Percentiles rank a stretch among this genome's conserved stretches.
phyloP scores from a whole-genome alignment of 2,888 invertebrate species.

The Lysandra bellargus region DNA sequence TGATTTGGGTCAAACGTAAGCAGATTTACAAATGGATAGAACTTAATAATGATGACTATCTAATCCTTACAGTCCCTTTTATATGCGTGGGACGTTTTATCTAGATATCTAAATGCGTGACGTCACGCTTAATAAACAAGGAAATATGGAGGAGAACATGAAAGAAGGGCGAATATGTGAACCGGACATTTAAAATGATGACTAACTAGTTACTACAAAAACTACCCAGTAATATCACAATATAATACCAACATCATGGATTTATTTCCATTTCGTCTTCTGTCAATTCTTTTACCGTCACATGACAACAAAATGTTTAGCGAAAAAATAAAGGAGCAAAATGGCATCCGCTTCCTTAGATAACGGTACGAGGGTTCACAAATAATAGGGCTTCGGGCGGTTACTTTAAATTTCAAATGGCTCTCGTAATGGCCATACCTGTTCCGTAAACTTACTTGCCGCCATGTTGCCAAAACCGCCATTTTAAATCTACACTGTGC shows the following conservation, averaged over 20 bases:
- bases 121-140: too few species aligned
- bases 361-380: constrained; percentile 36
- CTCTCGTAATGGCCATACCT: constrained; percentile 39
- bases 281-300: background rate
- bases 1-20: constrained; percentile 25
- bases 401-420: constrained; percentile 51
- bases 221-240: too few species aligned
- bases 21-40: constrained; percentile 21
- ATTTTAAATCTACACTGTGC: background rate
- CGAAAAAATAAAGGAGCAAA: constrained; percentile 16
- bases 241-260: background rate
- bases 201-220: too few species aligned
- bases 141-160: too few species aligned
- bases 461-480: background rate
- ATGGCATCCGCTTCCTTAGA: constrained; percentile 26
- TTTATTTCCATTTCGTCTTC: background rate
- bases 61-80: background rate
- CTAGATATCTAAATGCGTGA: background rate
- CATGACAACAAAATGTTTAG: constrained; percentile 1
- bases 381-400: constrained; percentile 39
- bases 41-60: constrained; percentile 19
- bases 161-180: too few species aligned
- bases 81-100: background rate
- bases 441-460: background rate
- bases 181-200: too few species aligned